Evolutionary conservation across 1,140 invertebrate species (phyloP).

Genomic region (Plodia interpunctella): DNA sequence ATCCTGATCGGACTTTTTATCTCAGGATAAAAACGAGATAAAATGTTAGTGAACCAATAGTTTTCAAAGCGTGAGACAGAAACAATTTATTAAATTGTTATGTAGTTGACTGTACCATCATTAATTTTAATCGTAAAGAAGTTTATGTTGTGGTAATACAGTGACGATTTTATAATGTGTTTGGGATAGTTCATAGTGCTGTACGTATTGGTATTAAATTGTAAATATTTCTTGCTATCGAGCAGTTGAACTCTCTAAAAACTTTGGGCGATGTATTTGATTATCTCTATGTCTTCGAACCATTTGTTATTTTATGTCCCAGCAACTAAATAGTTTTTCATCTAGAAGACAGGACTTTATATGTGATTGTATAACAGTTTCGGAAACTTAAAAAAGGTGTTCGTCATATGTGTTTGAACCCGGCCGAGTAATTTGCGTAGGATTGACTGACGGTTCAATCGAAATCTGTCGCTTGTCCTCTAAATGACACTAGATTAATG

Average conservation of each 20-base stretch:
- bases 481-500: not conserved
- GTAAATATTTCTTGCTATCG: not conserved
- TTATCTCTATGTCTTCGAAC: no score
- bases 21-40: not conserved
- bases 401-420: not conserved
- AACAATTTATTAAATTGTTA: not conserved
- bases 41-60: not conserved
- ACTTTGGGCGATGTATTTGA: no score
- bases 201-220: not conserved
- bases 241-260: no score
- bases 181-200: no score
- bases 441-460: constrained; percentile 3
- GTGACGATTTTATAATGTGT: no score
- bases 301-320: no score
- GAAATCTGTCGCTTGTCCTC: not conserved
- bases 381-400: not conserved
- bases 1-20: not conserved
- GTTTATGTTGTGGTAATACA: no score
- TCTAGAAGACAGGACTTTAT: not conserved
- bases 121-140: no score
- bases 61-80: constrained; percentile 2
- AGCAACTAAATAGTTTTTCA: not conserved
- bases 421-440: not conserved
- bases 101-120: no score
- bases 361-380: not conserved